Conservation (phyloP, 2,113 vertebrate species). For the Malaclemys terrapin region DNA sequence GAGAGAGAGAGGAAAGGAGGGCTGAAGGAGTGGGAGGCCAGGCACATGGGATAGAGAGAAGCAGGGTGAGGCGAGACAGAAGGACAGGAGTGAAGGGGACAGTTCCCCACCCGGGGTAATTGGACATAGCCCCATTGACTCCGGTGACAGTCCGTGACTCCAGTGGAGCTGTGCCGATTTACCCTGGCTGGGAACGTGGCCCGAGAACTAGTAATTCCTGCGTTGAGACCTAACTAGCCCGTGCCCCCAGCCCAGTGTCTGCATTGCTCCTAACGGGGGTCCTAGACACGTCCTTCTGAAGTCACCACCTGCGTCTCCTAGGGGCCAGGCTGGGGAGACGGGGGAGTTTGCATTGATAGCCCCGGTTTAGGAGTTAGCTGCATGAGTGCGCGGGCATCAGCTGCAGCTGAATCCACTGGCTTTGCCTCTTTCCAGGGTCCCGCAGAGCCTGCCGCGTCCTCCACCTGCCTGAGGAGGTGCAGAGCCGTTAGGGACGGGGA, state of each 20-base stretch:
- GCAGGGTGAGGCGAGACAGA: neutral
- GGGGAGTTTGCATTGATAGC: neutral
- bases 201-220: too few species aligned
- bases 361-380: neutral
- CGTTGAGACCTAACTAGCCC: too few species aligned
- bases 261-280: neutral
- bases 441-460: too few species aligned
- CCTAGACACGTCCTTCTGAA: neutral
- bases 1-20: neutral
- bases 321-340: too few species aligned
- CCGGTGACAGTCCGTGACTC: too few species aligned
- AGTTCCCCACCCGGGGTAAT: neutral
- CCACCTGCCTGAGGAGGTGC: too few species aligned
- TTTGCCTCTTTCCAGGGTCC: neutral
- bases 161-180: too few species aligned
- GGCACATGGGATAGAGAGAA: neutral
- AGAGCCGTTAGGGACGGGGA: too few species aligned
- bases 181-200: too few species aligned
- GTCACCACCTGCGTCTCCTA: too few species aligned
- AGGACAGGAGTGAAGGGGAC: neutral
- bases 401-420: neutral
- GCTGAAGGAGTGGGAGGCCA: too few species aligned
- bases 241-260: too few species aligned
- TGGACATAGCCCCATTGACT: neutral
- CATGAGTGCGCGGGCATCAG: neutral